These are phyloP conservation scores for Sitta carolinensis DNA, from an alignment of 2,797 vertebrate species.

Conservation along the genomic window DNA sequence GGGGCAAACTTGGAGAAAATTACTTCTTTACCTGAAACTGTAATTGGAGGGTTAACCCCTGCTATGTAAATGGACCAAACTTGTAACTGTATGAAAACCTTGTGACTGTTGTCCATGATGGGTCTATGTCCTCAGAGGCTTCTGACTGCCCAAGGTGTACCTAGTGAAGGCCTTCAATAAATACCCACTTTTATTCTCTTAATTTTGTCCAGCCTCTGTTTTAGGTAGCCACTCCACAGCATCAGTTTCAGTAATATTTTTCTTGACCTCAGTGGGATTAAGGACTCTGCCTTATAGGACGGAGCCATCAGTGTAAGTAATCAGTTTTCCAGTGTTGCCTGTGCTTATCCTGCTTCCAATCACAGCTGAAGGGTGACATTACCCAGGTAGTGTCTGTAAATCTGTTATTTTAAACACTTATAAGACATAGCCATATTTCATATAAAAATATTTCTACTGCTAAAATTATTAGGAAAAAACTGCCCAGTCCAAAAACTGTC, in stretches of 20 bases:
- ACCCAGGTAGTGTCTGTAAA: not conserved
- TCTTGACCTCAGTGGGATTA: not conserved
- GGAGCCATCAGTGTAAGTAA: not conserved
- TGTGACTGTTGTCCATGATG: accelerated
- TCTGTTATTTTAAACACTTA: not conserved
- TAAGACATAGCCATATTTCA: not conserved
- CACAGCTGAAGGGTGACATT: not conserved
- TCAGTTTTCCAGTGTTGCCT: not conserved
- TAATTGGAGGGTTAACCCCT: not conserved
- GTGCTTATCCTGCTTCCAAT: not conserved
- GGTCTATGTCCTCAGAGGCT: not conserved
- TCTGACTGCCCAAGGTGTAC: not conserved
- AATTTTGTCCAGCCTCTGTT: not conserved
- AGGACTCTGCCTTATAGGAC: not conserved
- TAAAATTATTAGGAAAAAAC: not conserved
- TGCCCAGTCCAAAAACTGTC: not conserved
- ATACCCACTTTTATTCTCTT: not conserved
- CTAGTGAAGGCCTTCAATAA: not conserved
- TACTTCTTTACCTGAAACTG: not conserved
- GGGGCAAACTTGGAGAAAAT: not conserved
- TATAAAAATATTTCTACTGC: not conserved
- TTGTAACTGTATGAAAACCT: too few species aligned
- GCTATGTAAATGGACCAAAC: too few species aligned
- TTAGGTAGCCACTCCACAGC: not conserved
- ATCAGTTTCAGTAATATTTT: not conserved